Evolutionary conservation across 1,140 invertebrate species (phyloP).

Genomic region (Drosophila bifasciata): DNA sequence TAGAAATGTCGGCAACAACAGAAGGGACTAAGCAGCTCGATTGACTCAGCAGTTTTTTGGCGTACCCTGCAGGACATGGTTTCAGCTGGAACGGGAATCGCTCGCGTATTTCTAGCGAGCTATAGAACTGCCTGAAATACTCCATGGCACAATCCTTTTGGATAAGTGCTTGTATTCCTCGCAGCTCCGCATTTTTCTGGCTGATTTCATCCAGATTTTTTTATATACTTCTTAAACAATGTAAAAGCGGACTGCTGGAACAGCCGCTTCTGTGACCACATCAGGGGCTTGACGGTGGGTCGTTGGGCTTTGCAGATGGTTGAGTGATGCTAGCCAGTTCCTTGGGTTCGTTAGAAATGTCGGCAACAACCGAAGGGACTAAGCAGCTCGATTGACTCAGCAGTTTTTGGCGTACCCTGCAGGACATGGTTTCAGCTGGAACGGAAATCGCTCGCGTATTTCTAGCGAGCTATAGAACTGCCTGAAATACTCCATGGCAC

Average conservation of each 20-base stretch:
- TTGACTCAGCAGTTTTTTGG: background rate
- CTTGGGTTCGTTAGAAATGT: too few species aligned
- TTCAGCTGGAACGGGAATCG: constrained; percentile 20
- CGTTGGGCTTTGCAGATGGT: too few species aligned
- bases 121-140: constrained; percentile 40
- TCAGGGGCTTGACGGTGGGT: too few species aligned
- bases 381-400: too few species aligned
- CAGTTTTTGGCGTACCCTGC: constrained; percentile 3
- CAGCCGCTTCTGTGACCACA: background rate
- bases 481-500: constrained; percentile 19
- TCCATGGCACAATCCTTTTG: background rate
- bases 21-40: too few species aligned
- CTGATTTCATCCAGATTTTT: constrained; percentile 32
- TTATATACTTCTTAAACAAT: constrained; percentile 21
- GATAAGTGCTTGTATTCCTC: constrained; percentile 15
- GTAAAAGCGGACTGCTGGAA: constrained; percentile 16
- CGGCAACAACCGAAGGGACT: too few species aligned
- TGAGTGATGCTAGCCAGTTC: too few species aligned
- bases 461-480: constrained; percentile 20
- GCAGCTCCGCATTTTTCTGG: constrained; percentile 20
- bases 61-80: constrained; percentile 31
- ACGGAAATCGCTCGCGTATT: constrained; percentile 33
- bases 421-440: constrained; percentile 35
- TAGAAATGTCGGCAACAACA: too few species aligned
- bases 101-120: constrained; percentile 16